Evolutionary conservation across 2,888 invertebrate species (phyloP).

Genomic region (Coelopa pilipes): DNA sequence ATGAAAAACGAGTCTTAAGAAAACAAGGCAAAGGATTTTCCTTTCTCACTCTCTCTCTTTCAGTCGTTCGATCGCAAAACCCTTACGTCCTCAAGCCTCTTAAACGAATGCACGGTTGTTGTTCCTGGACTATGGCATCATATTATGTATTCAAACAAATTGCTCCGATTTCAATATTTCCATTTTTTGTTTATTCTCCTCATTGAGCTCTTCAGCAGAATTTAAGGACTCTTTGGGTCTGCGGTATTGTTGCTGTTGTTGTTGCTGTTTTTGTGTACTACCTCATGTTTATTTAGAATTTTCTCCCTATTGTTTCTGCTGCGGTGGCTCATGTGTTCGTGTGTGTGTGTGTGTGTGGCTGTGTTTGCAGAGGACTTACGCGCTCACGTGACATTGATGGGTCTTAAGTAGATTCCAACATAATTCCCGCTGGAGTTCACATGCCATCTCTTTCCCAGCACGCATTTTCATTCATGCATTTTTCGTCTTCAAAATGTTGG

Average conservation of each 20-base stretch:
- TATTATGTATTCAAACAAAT: conserved; percentile 8
- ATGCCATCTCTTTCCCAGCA: not conserved
- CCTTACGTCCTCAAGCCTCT: not conserved
- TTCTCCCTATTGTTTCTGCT: not conserved
- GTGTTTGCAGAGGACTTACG: not conserved
- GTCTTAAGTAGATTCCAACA: conserved; percentile 11
- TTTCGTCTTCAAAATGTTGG: too few species aligned
- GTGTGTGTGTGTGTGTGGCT: too few species aligned
- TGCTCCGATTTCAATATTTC: conserved; percentile 8
- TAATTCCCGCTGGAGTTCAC: not conserved
- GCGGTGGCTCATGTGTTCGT: not conserved
- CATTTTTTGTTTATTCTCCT: not conserved
- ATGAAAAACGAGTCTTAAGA: not conserved
- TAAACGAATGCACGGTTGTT: too few species aligned
- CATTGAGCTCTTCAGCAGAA: not conserved
- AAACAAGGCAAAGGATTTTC: not conserved
- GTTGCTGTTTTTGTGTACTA: not conserved
- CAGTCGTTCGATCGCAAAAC: not conserved
- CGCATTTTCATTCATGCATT: not conserved
- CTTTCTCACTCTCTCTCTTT: too few species aligned
- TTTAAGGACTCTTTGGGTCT: not conserved
- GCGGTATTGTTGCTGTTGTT: not conserved
- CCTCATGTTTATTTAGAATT: not conserved
- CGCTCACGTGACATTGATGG: conserved; percentile 4
- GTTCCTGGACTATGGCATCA: not conserved